phyloP scores from a whole-genome alignment of 2,797 vertebrate genomes.

The Muraenolepis orangiensis region DNA sequence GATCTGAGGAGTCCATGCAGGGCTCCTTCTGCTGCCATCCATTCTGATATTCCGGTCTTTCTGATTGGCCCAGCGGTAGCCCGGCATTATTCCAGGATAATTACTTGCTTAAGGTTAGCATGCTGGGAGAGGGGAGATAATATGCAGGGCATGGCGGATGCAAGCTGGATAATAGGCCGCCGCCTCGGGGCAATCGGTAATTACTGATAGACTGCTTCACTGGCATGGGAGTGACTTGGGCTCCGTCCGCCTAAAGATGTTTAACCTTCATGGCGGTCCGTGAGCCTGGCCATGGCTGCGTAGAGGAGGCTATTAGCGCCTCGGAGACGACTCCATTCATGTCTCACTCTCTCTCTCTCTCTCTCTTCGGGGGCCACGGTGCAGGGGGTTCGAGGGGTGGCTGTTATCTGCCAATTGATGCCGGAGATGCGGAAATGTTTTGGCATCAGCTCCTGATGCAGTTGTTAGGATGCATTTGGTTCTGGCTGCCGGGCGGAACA shows the following conservation, averaged over 20 bases:
- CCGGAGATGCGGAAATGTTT: neutral
- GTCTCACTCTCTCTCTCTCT: neutral
- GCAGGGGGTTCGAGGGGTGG: neutral
- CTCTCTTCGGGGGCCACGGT: neutral
- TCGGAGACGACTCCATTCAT: neutral
- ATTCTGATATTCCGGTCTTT: neutral
- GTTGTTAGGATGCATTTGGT: neutral
- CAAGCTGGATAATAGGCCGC: constrained; percentile 36
- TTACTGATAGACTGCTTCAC: constrained; percentile 26
- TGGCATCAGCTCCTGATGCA: neutral
- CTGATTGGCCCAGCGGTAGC: constrained; percentile 3
- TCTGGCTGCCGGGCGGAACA: neutral
- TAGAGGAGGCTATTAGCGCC: neutral
- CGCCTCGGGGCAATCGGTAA: constrained; percentile 22
- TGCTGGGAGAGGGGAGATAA: constrained; percentile 9
- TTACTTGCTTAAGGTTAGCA: neutral
- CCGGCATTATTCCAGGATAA: constrained; percentile 1
- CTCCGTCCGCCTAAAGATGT: neutral
- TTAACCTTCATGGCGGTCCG: neutral
- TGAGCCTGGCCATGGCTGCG: neutral
- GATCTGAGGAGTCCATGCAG: neutral
- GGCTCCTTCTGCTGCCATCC: neutral
- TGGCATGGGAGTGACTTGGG: constrained; percentile 21
- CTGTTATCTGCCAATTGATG: neutral
- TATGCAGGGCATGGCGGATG: constrained; percentile 15